Percentiles rank a stretch among this genome's conserved stretches.
Conservation (phyloP, 2,797 vertebrate species). For the Rhabdomys pumilio region DNA sequence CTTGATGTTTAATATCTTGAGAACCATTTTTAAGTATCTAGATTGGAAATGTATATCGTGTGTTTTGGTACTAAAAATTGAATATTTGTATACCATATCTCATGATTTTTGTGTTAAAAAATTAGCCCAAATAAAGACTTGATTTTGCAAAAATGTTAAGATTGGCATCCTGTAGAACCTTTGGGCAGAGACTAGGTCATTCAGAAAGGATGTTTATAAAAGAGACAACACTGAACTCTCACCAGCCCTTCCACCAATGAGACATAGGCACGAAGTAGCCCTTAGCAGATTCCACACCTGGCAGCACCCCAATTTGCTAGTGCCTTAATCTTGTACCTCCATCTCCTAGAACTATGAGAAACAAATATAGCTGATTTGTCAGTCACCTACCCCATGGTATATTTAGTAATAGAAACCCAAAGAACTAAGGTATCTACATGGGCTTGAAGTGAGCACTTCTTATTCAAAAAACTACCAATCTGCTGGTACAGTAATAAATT, state of each 20-base stretch:
- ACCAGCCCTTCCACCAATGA: background rate
- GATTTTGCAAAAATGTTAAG: too few relatives aligned
- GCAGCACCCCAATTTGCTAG: background rate
- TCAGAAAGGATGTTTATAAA: background rate
- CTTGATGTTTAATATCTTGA: background rate
- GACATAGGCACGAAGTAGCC: background rate
- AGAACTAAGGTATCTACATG: background rate
- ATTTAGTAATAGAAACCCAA: background rate
- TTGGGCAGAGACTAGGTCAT: background rate
- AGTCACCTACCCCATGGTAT: background rate
- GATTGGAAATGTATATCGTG: background rate
- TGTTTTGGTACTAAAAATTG: background rate
- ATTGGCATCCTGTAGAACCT: background rate
- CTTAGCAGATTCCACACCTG: background rate
- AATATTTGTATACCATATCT: background rate
- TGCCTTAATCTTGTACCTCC: background rate
- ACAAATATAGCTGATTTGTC: background rate
- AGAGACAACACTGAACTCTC: background rate
- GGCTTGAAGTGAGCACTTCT: background rate
- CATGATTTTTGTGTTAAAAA: background rate
- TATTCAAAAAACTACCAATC: conserved; percentile 3
- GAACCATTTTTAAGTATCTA: background rate
- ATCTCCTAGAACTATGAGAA: background rate
- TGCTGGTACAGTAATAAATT: background rate
- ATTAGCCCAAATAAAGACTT: background rate